Evolutionary conservation across 2,113 vertebrate species (phyloP).

Genomic region (Pipra filicauda): DNA sequence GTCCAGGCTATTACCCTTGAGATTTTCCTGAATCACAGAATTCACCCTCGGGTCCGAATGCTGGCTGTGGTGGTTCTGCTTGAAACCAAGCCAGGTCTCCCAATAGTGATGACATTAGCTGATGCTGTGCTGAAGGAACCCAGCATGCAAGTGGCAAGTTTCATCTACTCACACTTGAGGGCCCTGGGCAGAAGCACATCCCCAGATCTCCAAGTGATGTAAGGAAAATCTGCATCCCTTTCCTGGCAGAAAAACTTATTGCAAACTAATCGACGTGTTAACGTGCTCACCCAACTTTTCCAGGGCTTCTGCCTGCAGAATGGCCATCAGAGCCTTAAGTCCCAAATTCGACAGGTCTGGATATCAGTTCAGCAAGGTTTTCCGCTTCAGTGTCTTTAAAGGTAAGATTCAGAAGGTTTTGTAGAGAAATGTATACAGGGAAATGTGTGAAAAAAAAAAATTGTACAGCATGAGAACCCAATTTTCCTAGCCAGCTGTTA

Average conservation of each 20-base stretch:
- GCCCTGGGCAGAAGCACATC: constrained; percentile 39
- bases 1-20: constrained; percentile 59
- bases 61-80: constrained; percentile 48
- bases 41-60: constrained; percentile 38
- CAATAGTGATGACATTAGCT: constrained; percentile 32
- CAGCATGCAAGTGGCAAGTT: constrained; percentile 64
- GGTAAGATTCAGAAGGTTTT: constrained; percentile 40
- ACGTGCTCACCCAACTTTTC: background rate
- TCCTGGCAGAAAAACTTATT: background rate
- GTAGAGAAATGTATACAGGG: background rate
- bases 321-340: constrained; percentile 45
- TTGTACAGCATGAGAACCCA: background rate
- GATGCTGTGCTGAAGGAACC: constrained; percentile 59
- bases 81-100: constrained; percentile 60
- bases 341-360: constrained; percentile 37
- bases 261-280: background rate
- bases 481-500: background rate
- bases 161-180: constrained; percentile 60
- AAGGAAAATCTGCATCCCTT: constrained; percentile 10
- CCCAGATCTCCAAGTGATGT: constrained; percentile 64
- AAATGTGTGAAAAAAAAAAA: background rate
- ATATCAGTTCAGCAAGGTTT: constrained; percentile 42
- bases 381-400: constrained; percentile 33
- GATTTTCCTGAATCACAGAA: constrained; percentile 52
- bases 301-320: constrained; percentile 66